Percentiles rank a stretch among this genome's conserved stretches.
phyloP scores from a whole-genome alignment of 1,140 invertebrate genomes.

The Brachystomella parvula region DNA sequence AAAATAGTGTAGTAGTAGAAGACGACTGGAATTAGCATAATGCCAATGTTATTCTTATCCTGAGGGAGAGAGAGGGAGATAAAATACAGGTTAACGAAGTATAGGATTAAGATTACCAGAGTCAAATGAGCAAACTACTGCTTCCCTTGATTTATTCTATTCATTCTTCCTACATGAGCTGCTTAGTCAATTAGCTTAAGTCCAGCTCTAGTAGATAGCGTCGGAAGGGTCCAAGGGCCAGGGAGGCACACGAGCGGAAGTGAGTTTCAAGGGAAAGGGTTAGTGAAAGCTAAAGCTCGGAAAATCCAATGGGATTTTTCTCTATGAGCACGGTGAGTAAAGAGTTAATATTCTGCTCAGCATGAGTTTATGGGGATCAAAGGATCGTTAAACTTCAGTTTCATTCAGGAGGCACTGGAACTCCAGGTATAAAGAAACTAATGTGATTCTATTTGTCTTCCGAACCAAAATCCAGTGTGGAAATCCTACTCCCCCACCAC shows the following conservation, averaged over 20 bases:
- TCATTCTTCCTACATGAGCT: too few species aligned
- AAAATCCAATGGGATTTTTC: background rate
- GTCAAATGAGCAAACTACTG: background rate
- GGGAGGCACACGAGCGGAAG: background rate
- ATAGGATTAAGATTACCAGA: background rate
- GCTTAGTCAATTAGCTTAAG: too few species aligned
- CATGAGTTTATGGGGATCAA: background rate
- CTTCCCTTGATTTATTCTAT: background rate
- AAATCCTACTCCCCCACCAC: too few species aligned
- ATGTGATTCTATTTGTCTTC: background rate
- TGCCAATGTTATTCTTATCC: too few species aligned
- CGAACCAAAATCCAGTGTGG: background rate
- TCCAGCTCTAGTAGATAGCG: background rate
- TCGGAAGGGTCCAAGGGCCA: background rate
- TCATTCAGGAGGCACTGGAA: background rate
- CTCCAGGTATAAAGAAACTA: background rate
- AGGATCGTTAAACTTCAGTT: background rate
- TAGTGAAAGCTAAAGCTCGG: background rate
- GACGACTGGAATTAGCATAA: background rate
- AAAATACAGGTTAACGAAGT: background rate
- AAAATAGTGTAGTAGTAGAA: background rate
- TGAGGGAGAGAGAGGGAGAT: too few species aligned
- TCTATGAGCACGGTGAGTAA: background rate
- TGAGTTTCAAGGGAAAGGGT: background rate
- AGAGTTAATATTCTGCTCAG: constrained; percentile 15